phyloP scores from a whole-genome alignment of 1,140 invertebrate genomes.

The Sycophaga agraensis region DNA sequence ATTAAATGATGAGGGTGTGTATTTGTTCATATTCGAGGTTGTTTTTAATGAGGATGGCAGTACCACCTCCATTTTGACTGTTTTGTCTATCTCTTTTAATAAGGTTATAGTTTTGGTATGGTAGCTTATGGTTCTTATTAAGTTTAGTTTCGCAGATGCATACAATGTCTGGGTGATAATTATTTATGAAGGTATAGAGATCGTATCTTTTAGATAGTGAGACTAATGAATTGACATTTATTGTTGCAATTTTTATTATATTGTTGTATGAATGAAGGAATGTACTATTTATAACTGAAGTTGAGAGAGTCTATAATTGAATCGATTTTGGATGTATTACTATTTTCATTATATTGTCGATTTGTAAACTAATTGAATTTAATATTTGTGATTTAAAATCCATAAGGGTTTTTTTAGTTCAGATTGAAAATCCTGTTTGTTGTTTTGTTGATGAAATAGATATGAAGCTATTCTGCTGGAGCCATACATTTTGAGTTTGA shows the following conservation, averaged over 20 bases:
- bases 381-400: too few relatives aligned
- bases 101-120: not conserved
- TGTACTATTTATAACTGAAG: too few relatives aligned
- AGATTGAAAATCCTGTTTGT: too few relatives aligned
- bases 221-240: too few relatives aligned
- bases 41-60: not conserved
- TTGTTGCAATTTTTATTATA: conserved; percentile 23
- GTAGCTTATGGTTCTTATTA: not conserved
- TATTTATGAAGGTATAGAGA: conserved; percentile 10
- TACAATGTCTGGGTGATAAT: conserved; percentile 22
- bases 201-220: conserved; percentile 26
- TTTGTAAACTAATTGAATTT: too few relatives aligned
- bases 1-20: too few relatives aligned
- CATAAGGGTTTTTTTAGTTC: too few relatives aligned
- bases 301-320: not conserved
- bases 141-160: conserved; percentile 33
- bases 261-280: not conserved
- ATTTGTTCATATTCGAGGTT: too few relatives aligned
- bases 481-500: too few relatives aligned
- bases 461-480: too few relatives aligned
- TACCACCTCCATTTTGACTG: conserved; percentile 8
- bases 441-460: too few relatives aligned
- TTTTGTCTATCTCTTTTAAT: conserved; percentile 22
- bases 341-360: too few relatives aligned
- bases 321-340: not conserved